Evolutionary conservation across 2,888 invertebrate genomes (phyloP).

Genomic region (Himalopsyche japonica): DNA sequence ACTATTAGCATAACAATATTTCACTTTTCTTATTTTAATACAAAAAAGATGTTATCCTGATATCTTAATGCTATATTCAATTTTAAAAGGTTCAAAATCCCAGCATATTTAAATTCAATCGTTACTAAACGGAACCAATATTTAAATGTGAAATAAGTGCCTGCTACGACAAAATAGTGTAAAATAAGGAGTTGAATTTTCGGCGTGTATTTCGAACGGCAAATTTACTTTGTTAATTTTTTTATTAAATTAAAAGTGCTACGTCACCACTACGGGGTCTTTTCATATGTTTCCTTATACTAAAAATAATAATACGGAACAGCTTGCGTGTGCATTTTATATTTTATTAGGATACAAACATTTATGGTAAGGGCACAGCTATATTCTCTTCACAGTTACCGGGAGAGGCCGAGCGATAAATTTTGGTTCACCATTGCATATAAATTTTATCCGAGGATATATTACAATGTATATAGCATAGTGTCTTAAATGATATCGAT

Average conservation of each 20-base stretch:
- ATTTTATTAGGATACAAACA: not conserved
- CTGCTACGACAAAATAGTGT: not conserved
- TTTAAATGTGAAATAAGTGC: not conserved
- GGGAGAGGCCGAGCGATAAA: not conserved
- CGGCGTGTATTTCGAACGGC: not conserved
- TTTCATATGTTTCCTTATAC: not conserved
- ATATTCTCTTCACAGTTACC: not conserved
- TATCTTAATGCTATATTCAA: too few relatives aligned
- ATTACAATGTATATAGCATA: too few relatives aligned
- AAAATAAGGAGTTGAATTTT: not conserved
- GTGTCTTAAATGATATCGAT: too few relatives aligned
- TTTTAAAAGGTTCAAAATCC: too few relatives aligned
- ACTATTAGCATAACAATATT: too few relatives aligned
- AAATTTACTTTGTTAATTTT: not conserved
- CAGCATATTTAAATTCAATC: too few relatives aligned
- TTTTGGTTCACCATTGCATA: too few relatives aligned
- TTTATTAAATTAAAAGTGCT: not conserved
- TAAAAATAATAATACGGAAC: not conserved
- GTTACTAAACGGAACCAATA: too few relatives aligned
- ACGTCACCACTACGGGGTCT: not conserved
- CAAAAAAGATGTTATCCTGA: too few relatives aligned
- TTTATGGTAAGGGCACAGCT: not conserved
- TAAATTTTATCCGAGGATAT: too few relatives aligned
- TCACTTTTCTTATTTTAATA: too few relatives aligned
- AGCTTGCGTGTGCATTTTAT: not conserved